A percentile compares a stretch with the other conserved stretches of the same genome.
Conservation (phyloP, 1,140 invertebrate genomes). For the Nebria ingens region DNA sequence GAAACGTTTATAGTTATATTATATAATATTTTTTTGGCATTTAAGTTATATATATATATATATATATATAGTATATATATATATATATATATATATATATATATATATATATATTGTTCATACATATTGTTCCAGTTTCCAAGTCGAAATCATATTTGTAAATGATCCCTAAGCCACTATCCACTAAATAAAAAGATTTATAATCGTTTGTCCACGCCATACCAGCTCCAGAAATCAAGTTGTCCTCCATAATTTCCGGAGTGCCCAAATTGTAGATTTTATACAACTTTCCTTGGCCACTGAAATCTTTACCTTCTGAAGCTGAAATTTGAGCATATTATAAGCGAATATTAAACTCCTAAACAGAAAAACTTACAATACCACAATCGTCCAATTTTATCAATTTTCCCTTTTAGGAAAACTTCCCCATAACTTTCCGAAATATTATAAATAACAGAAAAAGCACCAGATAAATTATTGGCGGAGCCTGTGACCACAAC, state of each 20-base stretch:
- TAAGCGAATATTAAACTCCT: not conserved
- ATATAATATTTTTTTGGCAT: no score
- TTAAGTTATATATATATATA: no score
- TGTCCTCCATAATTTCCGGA: not conserved
- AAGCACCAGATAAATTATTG: not conserved
- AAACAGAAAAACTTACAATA: conserved; percentile 4
- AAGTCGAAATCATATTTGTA: conserved; percentile 4
- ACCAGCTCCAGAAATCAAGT: not conserved
- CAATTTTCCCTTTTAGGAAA: conserved; percentile 1
- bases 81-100: not conserved
- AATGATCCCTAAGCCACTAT: not conserved
- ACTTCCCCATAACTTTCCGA: not conserved
- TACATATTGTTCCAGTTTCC: not conserved
- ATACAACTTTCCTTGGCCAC: not conserved
- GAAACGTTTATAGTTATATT: not conserved
- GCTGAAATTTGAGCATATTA: not conserved
- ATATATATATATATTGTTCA: not conserved
- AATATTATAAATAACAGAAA: not conserved
- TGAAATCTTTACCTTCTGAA: not conserved
- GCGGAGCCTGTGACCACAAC: not conserved
- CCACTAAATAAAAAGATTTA: conserved; percentile 1
- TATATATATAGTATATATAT: no score
- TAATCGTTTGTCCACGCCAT: not conserved
- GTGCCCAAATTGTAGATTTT: not conserved
- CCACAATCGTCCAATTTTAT: not conserved